These are phyloP conservation scores for Dendrophyllia cribrosa DNA, from an alignment of 64 coral and sea anemone genomes.

Conservation along the genomic window DNA sequence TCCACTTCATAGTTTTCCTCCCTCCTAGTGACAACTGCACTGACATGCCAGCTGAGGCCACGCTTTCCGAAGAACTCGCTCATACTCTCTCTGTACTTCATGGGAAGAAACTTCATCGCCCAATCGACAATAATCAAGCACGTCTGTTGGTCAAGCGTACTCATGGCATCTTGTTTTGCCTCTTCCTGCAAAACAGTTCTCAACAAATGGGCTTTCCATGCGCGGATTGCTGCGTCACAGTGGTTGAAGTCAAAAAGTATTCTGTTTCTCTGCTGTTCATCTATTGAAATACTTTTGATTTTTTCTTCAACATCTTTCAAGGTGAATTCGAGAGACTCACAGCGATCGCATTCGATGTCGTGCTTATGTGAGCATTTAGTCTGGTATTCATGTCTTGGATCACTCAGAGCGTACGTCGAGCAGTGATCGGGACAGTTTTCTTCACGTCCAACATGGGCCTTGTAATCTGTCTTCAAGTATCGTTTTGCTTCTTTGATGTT, in stretches of 20 bases:
- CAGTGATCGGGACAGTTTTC: slow-evolving; percentile 38
- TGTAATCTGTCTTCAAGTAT: slow-evolving; percentile 41
- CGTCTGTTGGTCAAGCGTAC: slow-evolving; percentile 4
- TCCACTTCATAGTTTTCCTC: slow-evolving; percentile 15
- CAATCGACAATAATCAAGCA: slow-evolving; percentile 57
- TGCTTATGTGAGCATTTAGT: neutral
- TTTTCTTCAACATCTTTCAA: neutral
- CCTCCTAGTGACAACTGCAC: slow-evolving; percentile 38
- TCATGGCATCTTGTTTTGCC: slow-evolving; percentile 49
- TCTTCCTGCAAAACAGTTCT: slow-evolving; percentile 12
- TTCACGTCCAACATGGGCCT: slow-evolving; percentile 2
- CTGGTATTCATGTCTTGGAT: slow-evolving; percentile 1
- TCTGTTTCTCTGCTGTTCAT: too few species aligned
- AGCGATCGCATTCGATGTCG: neutral
- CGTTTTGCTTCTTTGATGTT: slow-evolving; percentile 40
- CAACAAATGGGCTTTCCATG: too few species aligned
- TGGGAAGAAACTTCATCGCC: slow-evolving; percentile 59
- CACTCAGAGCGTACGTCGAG: neutral
- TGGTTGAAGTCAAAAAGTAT: too few species aligned
- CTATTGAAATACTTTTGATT: neutral
- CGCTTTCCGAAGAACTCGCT: slow-evolving; percentile 63
- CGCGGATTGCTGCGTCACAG: too few species aligned
- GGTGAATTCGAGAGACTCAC: neutral
- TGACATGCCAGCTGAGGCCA: slow-evolving; percentile 49
- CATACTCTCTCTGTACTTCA: slow-evolving; percentile 47